Evolutionary conservation across 2,113 vertebrate species (phyloP).

Genomic region (Corythornis vintsioides): DNA sequence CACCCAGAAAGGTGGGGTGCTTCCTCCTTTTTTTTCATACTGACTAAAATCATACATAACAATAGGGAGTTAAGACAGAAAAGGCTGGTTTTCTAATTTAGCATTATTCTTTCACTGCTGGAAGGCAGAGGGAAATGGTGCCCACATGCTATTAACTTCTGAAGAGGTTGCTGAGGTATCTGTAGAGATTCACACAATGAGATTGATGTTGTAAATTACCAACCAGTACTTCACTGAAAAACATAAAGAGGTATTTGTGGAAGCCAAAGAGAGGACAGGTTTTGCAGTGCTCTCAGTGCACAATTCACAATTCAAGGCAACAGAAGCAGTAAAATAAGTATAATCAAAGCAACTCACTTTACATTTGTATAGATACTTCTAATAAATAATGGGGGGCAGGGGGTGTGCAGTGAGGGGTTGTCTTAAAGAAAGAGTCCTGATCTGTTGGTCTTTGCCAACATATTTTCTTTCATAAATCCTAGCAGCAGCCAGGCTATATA

Average conservation of each 20-base stretch:
- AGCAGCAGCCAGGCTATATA: neutral
- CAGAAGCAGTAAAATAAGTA: neutral
- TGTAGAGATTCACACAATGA: constrained; percentile 4
- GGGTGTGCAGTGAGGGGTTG: accelerated
- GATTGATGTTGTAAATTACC: constrained; percentile 6
- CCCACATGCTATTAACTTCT: neutral
- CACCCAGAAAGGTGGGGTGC: neutral
- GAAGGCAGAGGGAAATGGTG: constrained; percentile 11
- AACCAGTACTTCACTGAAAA: constrained; percentile 5
- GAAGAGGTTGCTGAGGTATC: neutral
- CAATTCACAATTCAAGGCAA: constrained; percentile 1
- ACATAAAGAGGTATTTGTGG: constrained; percentile 1
- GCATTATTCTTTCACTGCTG: neutral
- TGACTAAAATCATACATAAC: neutral
- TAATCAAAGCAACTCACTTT: neutral
- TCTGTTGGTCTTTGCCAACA: neutral
- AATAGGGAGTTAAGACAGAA: neutral
- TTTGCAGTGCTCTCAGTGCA: neutral
- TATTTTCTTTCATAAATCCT: neutral
- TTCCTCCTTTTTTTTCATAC: neutral
- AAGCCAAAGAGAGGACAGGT: neutral
- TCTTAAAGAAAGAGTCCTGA: neutral
- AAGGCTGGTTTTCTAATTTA: neutral
- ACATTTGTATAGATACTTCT: neutral
- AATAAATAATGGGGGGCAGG: neutral